Conservation (phyloP, 2,888 invertebrate species). For the Trichacis sp. region DNA sequence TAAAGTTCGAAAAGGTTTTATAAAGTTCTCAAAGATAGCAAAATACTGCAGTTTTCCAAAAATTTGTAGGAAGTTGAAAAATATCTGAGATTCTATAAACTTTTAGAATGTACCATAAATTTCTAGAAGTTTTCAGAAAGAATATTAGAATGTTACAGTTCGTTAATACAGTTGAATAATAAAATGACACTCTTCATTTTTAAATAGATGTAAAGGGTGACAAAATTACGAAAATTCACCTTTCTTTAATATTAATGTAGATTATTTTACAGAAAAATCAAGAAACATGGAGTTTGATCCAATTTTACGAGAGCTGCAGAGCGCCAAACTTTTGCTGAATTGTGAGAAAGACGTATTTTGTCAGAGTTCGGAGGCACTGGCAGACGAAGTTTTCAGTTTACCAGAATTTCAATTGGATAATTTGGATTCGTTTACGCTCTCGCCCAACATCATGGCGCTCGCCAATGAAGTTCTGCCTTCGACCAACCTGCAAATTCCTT, state of each 20-base stretch:
- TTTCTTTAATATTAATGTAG: neutral
- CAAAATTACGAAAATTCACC: no score
- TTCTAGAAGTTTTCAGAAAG: no score
- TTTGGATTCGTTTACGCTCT: slow-evolving; percentile 54
- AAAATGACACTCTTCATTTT: no score
- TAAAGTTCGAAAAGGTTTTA: no score
- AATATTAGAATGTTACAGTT: no score
- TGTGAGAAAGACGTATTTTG: slow-evolving; percentile 55
- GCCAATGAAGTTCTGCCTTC: slow-evolving; percentile 60
- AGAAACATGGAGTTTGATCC: slow-evolving; percentile 56
- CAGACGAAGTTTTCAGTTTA: slow-evolving; percentile 55
- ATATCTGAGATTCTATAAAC: no score
- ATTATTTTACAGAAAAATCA: slow-evolving; percentile 1
- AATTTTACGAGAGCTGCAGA: slow-evolving; percentile 56
- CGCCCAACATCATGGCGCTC: slow-evolving; percentile 60
- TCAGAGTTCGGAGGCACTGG: neutral
- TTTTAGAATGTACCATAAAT: no score
- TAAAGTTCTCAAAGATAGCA: no score
- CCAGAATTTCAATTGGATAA: slow-evolving; percentile 62
- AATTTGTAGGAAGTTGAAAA: no score
- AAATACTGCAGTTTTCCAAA: no score
- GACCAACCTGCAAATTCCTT: slow-evolving; percentile 43
- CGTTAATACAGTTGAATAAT: no score
- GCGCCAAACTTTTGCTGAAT: slow-evolving; percentile 55
- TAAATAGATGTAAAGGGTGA: no score